A percentile compares a stretch with the other conserved stretches of the same genome.
Conservation (phyloP, 2,888 invertebrate species). For the Cosmorhoe ocellata region DNA sequence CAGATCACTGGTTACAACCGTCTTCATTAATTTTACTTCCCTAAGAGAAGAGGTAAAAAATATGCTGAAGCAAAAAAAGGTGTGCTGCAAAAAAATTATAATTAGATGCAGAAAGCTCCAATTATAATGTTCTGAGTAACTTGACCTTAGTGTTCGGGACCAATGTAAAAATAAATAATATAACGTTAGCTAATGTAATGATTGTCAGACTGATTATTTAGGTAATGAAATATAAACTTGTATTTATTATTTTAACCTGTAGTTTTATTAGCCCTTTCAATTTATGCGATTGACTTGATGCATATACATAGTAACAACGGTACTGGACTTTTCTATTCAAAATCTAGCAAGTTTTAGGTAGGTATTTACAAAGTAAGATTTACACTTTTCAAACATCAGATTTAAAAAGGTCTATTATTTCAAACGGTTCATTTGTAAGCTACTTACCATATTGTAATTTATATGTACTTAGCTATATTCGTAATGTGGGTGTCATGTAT, state of each 20-base stretch:
- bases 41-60: too few species aligned
- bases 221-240: constrained; percentile 11
- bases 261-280: constrained; percentile 8
- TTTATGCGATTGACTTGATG: too few species aligned
- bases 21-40: too few species aligned
- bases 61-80: too few species aligned
- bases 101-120: too few species aligned
- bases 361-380: too few species aligned
- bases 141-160: background rate
- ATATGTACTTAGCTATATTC: constrained; percentile 1
- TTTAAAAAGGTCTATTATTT: background rate
- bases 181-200: background rate
- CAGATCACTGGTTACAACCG: too few species aligned
- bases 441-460: background rate
- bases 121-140: too few species aligned
- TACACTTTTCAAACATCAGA: background rate
- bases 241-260: constrained; percentile 3
- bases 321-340: too few species aligned
- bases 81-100: too few species aligned
- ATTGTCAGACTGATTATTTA: constrained; percentile 7
- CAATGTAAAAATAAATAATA: constrained; percentile 1
- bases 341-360: background rate
- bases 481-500: background rate
- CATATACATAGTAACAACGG: too few species aligned
- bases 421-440: background rate